These are phyloP conservation scores for Cinclus cinclus DNA, from an alignment of 2,113 vertebrate genomes.

Conservation along the genomic window DNA sequence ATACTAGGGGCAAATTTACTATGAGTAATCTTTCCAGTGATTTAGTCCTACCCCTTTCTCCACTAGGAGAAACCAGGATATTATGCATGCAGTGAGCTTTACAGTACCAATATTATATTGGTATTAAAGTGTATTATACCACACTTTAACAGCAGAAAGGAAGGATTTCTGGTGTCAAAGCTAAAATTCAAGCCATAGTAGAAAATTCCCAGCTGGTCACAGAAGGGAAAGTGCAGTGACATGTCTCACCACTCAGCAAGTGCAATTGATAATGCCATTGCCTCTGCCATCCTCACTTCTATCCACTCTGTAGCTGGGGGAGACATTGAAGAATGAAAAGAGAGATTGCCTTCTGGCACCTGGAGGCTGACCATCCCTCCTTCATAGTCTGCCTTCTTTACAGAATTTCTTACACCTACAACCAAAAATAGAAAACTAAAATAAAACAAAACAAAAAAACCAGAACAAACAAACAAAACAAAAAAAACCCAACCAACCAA, in stretches of 20 bases:
- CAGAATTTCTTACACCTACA: background rate
- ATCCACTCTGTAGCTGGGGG: background rate
- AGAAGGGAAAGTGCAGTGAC: background rate
- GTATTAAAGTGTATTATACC: background rate
- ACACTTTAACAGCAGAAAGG: background rate
- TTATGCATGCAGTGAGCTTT: background rate
- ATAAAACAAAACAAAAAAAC: background rate
- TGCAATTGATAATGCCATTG: too few species aligned
- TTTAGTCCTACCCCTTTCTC: background rate
- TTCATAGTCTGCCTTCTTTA: background rate
- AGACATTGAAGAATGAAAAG: background rate
- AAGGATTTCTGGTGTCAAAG: background rate
- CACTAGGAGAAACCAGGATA: background rate
- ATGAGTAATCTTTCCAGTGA: background rate
- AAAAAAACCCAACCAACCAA: too few species aligned
- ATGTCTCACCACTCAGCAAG: fast-evolving
- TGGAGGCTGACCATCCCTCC: background rate
- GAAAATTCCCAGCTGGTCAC: background rate
- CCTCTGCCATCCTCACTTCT: background rate
- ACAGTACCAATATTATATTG: background rate
- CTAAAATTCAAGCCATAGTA: background rate
- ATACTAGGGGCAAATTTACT: background rate
- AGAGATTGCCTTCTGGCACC: background rate
- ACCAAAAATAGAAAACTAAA: background rate
- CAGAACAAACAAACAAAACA: background rate